Conservation (phyloP, 2,797 vertebrate species). For the Margarornis squamiger region DNA sequence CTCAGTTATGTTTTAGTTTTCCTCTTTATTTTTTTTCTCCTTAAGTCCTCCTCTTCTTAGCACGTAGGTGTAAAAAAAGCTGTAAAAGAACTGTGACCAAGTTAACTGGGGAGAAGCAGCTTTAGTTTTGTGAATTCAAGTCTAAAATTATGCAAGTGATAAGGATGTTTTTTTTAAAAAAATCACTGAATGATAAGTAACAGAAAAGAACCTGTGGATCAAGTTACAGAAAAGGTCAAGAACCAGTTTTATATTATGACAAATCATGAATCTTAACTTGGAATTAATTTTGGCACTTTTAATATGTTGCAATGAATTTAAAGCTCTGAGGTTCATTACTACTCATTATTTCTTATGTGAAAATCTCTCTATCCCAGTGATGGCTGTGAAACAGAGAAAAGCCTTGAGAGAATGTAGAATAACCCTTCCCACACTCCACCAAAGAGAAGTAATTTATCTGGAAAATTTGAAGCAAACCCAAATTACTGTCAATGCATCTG, state of each 20-base stretch:
- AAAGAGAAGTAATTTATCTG: not conserved
- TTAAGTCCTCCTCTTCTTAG: not conserved
- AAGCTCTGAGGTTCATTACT: not conserved
- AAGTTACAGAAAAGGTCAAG: not conserved
- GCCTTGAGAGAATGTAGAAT: not conserved
- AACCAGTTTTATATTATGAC: not conserved
- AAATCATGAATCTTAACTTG: not conserved
- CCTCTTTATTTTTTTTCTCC: constrained; percentile 7
- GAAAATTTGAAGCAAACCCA: not conserved
- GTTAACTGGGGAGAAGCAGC: not conserved
- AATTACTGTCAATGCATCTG: not conserved
- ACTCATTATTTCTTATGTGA: not conserved
- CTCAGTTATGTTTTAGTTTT: not conserved
- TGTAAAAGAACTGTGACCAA: not conserved
- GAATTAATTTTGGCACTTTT: not conserved
- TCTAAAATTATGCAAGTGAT: constrained; percentile 21
- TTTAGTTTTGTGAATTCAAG: not conserved
- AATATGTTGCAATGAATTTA: not conserved
- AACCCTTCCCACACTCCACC: not conserved
- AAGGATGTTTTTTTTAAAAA: not conserved
- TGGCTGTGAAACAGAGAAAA: not conserved
- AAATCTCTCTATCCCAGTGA: not conserved
- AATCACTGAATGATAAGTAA: not conserved
- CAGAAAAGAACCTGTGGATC: not conserved
- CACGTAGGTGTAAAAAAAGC: not conserved